Conservation (phyloP, 64 coral and sea anemone species). For the Actinia tenebrosa region DNA sequence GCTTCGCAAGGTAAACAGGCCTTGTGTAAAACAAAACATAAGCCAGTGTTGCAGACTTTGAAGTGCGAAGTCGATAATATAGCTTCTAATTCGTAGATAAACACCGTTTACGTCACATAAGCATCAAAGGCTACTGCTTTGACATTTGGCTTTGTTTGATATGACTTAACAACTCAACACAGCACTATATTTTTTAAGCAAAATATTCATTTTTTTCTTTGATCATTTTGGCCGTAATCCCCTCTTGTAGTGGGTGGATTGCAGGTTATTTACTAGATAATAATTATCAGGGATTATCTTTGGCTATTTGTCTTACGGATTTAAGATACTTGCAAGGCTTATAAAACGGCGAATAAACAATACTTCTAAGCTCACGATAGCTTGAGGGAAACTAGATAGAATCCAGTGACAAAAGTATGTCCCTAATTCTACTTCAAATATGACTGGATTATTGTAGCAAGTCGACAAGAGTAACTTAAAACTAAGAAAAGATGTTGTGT, state of each 20-base stretch:
- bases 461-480: not conserved
- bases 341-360: not conserved
- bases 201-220: not conserved
- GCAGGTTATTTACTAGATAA: not conserved
- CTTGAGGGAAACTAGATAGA: not conserved
- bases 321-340: not conserved
- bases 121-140: not conserved
- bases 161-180: not conserved
- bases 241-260: not conserved
- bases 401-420: not conserved
- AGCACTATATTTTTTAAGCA: not conserved
- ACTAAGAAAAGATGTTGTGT: not conserved
- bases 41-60: conserved; percentile 7
- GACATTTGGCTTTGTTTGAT: not conserved
- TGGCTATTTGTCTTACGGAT: not conserved
- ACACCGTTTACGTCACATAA: not conserved
- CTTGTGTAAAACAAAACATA: not conserved
- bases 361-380: not conserved
- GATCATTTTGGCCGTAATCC: not conserved
- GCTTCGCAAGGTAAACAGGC: not conserved
- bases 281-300: not conserved
- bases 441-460: not conserved
- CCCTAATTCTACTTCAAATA: not conserved
- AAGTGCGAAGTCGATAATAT: not conserved
- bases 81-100: not conserved